phyloP scores from a whole-genome alignment of 2,888 invertebrate species.

The Chrysomela aeneicollis region DNA sequence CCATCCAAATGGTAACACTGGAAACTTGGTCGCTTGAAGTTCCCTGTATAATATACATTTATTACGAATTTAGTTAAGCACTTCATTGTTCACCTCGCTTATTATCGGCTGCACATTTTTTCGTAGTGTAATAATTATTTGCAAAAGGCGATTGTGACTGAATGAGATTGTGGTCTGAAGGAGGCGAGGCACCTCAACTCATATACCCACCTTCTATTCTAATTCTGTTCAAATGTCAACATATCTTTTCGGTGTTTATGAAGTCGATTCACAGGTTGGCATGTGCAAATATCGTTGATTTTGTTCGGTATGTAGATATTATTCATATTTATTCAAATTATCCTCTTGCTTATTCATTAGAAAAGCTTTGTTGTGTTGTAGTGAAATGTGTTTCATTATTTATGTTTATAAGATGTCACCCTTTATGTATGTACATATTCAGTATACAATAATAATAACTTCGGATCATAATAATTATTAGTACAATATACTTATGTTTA shows the following conservation, averaged over 20 bases:
- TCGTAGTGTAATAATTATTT: background rate
- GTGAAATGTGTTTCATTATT: background rate
- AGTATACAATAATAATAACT: background rate
- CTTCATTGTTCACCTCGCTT: background rate
- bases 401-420: background rate
- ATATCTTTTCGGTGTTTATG: background rate
- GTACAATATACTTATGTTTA: too few relatives aligned
- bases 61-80: too few relatives aligned
- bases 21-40: too few relatives aligned
- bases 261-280: background rate
- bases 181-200: constrained; percentile 1
- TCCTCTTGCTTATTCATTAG: background rate
- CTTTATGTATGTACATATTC: background rate
- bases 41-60: too few relatives aligned
- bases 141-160: background rate
- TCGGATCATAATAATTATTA: too few relatives aligned
- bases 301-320: background rate
- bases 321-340: background rate
- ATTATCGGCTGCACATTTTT: background rate
- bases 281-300: background rate
- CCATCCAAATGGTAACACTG: too few relatives aligned
- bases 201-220: background rate
- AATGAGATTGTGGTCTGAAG: background rate
- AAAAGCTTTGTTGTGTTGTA: background rate
- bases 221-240: constrained; percentile 3